Evolutionary conservation across 2,797 vertebrate genomes (phyloP), one percentile per base, ranked within the genome.

Genomic region (Cryptoprocta ferox): DNA sequence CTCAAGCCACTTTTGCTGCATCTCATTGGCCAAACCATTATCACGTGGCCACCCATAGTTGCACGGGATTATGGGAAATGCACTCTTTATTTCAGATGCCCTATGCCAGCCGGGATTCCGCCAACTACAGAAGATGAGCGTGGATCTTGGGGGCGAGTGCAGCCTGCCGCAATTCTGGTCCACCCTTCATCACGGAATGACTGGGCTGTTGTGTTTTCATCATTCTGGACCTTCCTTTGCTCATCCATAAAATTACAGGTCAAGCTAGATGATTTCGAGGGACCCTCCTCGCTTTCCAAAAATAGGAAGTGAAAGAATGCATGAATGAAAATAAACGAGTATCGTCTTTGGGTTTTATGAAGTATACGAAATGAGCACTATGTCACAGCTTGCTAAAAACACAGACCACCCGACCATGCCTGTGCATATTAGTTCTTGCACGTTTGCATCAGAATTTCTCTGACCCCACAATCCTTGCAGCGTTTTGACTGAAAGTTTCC

Each of bases 391-490:
- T 42, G 7, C 30, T 56, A 37, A 59, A 80, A n/a, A 39, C 35
- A 1, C 37, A 18, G 48, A 13, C 35, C 21, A 3, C 66, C 37
- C 39, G 2, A 2, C 96, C 91, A 71, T 53, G 32, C 93, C 1
- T 0, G 95, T 59, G 96, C 97, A 91, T 92, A 97, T 97, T 95
- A 85, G 91, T 94, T 86, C 97, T 92, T 87, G 30, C 21, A 94
- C 96, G 89, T 95, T 90, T 66, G 88, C 89, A 91, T 95, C 95
- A 82, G 73, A 70, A 92, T 95, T 97, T 97, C 96, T 80, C 35
- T 19, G 80, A 26, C 96, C 91, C 84, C 81, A 42, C n/a, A 0
- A 1, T 35, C 79, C 71, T 12, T 4, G 86, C 80, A 28, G 89
- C 89, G 70, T 75, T 96, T 93, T 94, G 65, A 83, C 97, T 37